These are phyloP conservation scores for Podarcis siculus DNA, from an alignment of 2,797 vertebrate species.

Conservation along the genomic window DNA sequence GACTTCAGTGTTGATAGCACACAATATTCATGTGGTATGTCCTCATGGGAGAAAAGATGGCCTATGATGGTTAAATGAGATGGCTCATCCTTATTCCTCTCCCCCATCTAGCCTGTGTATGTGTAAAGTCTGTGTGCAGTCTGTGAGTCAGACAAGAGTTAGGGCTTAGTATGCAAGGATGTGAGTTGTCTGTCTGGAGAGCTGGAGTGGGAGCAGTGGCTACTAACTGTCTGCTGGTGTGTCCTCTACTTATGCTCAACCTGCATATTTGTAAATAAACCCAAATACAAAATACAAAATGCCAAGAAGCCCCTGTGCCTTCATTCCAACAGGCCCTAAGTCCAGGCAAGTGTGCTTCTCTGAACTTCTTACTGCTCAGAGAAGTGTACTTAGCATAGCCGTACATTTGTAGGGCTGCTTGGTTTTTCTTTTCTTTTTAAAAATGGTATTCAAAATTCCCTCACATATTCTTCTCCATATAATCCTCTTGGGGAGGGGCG, in stretches of 20 bases:
- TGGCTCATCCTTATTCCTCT: background rate
- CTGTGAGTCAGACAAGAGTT: background rate
- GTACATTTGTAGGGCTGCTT: background rate
- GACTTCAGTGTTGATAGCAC: background rate
- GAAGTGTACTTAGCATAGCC: background rate
- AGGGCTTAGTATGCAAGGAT: background rate
- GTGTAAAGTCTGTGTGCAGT: background rate
- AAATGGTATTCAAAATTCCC: background rate
- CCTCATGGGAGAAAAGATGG: background rate
- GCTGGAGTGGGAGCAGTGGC: too few species aligned
- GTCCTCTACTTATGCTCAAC: too few species aligned
- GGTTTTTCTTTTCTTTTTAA: background rate
- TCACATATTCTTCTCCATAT: background rate
- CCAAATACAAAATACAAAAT: too few species aligned
- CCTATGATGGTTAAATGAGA: background rate
- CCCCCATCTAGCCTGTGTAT: too few species aligned
- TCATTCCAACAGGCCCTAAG: background rate
- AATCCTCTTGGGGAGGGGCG: background rate
- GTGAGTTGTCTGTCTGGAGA: too few species aligned
- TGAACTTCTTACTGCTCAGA: background rate
- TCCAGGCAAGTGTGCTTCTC: background rate
- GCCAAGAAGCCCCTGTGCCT: background rate
- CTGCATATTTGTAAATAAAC: too few species aligned
- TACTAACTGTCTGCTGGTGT: too few species aligned
- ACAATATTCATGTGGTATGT: background rate